Percentiles rank a stretch among this genome's conserved stretches.
Conservation (phyloP, 2,888 invertebrate species). For the Prosopocoilus inquinatus region DNA sequence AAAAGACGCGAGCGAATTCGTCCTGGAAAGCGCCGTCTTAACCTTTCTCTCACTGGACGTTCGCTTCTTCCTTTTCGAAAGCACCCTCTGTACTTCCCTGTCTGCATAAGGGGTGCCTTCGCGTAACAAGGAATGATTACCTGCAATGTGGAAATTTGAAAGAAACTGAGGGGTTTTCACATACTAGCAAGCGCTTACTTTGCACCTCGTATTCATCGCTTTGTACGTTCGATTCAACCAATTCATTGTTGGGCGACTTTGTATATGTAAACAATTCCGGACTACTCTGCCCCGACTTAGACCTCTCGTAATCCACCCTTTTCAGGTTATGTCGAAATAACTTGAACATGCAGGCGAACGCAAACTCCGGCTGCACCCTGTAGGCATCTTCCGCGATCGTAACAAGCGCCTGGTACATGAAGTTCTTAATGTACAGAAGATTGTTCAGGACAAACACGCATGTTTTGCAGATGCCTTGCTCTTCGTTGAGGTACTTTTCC, state of each 20-base stretch:
- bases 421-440: constrained; percentile 18
- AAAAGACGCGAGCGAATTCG: constrained; percentile 1
- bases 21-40: background rate
- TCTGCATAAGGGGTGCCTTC: constrained; percentile 16
- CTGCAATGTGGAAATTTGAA: background rate
- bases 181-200: background rate
- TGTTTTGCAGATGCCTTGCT: constrained; percentile 18
- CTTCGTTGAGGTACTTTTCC: constrained; percentile 21
- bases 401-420: constrained; percentile 17
- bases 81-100: constrained; percentile 20
- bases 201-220: background rate
- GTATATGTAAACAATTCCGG: constrained; percentile 3
- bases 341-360: constrained; percentile 11
- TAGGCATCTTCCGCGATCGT: constrained; percentile 1
- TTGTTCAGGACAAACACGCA: constrained; percentile 22
- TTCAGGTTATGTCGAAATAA: constrained; percentile 12
- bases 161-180: background rate
- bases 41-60: background rate
- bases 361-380: background rate
- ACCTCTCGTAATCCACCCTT: constrained; percentile 9
- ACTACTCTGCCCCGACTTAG: constrained; percentile 2
- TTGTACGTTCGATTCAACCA: background rate
- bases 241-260: background rate
- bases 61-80: constrained; percentile 8
- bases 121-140: background rate